Percentiles rank a stretch among this genome's conserved stretches.
Evolutionary conservation across 2,797 vertebrate species (phyloP).

Genomic region (Hemitrygon akajei): DNA sequence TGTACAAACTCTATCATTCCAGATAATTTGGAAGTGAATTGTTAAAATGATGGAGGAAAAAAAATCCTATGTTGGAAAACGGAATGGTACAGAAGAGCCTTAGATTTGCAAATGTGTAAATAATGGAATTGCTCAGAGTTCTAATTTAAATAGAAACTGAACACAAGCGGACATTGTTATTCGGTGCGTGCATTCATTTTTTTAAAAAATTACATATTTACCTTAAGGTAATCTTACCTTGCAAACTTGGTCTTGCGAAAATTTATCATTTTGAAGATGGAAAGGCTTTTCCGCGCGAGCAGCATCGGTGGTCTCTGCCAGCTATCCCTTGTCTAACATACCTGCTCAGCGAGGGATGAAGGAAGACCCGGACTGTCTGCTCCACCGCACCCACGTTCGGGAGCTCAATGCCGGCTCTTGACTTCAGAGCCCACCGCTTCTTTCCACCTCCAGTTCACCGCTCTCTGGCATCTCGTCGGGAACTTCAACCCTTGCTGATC

Average conservation of each 20-base stretch:
- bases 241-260: slow-evolving; percentile 70
- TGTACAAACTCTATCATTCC: too few species aligned
- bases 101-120: background rate
- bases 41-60: background rate
- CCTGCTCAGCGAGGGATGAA: slow-evolving; percentile 53
- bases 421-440: background rate
- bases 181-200: background rate
- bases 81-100: background rate
- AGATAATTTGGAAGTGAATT: too few species aligned
- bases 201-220: background rate
- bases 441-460: background rate
- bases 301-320: background rate
- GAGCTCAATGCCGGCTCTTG: background rate
- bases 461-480: background rate
- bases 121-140: too few species aligned
- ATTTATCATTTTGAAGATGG: slow-evolving; percentile 55
- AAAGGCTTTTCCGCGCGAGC: slow-evolving; percentile 42
- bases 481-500: background rate
- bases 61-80: background rate
- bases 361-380: background rate
- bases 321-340: background rate
- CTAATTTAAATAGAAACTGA: background rate
- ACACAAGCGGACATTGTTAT: background rate
- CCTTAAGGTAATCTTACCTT: slow-evolving; percentile 60
- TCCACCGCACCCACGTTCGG: background rate